phyloP scores from a whole-genome alignment of 2,888 invertebrate species.

The Heliothis peltigera region DNA sequence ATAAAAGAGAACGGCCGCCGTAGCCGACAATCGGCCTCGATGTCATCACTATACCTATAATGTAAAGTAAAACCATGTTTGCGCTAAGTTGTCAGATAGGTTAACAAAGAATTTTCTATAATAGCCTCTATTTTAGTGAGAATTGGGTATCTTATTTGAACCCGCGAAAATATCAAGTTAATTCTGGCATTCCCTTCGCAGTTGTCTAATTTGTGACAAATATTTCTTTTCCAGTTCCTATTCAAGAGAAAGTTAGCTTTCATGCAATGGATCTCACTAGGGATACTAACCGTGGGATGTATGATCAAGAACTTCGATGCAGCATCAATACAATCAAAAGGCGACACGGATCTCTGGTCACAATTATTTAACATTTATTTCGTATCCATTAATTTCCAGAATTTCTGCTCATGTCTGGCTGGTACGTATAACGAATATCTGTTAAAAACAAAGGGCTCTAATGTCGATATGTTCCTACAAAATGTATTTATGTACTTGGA shows the following conservation, averaged over 20 bases:
- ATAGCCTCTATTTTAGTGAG: too few species aligned
- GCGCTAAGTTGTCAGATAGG: too few species aligned
- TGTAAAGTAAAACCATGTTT: too few species aligned
- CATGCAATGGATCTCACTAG: constrained; percentile 97
- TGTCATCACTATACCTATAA: too few species aligned
- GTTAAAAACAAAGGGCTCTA: constrained; percentile 95
- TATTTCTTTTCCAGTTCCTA: constrained; percentile 91
- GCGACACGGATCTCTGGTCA: constrained; percentile 74
- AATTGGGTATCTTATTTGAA: too few species aligned
- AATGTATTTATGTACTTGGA: constrained; percentile 98
- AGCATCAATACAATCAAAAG: constrained; percentile 78
- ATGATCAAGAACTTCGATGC: constrained; percentile 95
- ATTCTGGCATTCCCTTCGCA: too few species aligned
- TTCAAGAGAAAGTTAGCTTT: constrained; percentile 95
- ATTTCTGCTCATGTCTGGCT: constrained; percentile 97
- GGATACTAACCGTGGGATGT: constrained; percentile 96
- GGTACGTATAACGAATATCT: constrained; percentile 99
- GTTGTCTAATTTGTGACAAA: too few species aligned
- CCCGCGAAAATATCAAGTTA: too few species aligned
- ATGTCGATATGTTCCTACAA: constrained; percentile 97
- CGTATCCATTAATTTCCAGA: constrained; percentile 93
- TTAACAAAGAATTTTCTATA: too few species aligned
- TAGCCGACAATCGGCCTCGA: too few species aligned
- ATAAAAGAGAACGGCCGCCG: too few species aligned
- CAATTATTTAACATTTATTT: constrained; percentile 90